phyloP scores from a whole-genome alignment of 2,888 invertebrate species.

The Parascotia fuliginaria region DNA sequence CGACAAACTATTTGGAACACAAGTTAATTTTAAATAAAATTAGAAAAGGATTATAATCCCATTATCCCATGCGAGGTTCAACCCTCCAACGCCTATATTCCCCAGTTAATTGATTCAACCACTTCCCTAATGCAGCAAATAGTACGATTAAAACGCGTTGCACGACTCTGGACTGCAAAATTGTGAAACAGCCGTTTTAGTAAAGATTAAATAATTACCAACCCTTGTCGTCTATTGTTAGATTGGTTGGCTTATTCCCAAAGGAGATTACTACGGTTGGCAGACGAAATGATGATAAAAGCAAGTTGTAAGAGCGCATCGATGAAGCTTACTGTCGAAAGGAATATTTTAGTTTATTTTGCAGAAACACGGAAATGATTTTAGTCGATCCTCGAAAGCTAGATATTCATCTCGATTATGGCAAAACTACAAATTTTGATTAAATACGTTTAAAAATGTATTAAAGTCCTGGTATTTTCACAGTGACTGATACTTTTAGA shows the following conservation, averaged over 20 bases:
- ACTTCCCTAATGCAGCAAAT: no score
- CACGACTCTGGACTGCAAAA: neutral
- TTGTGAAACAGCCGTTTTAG: neutral
- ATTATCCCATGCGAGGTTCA: no score
- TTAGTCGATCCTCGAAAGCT: neutral
- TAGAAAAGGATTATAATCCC: no score
- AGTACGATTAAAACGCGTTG: neutral
- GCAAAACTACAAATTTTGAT: neutral
- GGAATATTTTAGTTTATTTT: conserved; percentile 2
- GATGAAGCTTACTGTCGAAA: neutral
- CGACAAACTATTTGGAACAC: no score
- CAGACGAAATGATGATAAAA: conserved; percentile 8
- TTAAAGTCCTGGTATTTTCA: no score
- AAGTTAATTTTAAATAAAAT: no score
- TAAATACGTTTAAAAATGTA: no score
- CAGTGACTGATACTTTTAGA: no score
- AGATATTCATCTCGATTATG: neutral
- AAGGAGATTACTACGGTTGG: conserved; percentile 7
- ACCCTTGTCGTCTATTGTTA: conserved; percentile 2
- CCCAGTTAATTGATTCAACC: no score
- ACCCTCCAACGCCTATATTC: no score
- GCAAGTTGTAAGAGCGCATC: neutral
- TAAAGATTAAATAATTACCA: conserved; percentile 1
- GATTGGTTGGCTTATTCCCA: conserved; percentile 6
- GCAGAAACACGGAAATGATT: neutral